Evolutionary conservation across 2,113 vertebrate genomes (phyloP).

Genomic region (Odobenus rosmarus): DNA sequence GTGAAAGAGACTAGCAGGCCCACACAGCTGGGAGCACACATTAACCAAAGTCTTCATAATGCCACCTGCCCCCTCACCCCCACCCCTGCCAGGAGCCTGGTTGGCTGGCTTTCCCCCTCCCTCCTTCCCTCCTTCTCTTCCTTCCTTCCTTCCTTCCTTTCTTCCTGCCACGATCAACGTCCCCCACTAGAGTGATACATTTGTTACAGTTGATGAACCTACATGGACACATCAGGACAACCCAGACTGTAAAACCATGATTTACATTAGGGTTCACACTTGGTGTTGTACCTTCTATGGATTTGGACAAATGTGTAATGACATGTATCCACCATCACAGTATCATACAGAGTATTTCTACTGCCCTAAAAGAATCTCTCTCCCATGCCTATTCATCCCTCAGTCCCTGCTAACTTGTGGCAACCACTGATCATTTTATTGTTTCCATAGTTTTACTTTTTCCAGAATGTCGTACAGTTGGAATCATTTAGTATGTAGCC

Average conservation of each 20-base stretch:
- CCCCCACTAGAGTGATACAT: background rate
- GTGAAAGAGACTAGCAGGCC: background rate
- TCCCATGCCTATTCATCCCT: background rate
- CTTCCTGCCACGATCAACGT: background rate
- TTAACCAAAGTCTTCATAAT: background rate
- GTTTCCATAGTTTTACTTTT: background rate
- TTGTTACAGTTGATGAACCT: background rate
- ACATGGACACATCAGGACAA: rapidly evolving
- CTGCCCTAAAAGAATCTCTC: background rate
- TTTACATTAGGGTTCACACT: background rate
- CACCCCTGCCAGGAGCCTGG: background rate
- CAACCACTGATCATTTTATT: background rate
- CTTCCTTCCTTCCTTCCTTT: background rate
- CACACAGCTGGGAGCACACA: background rate
- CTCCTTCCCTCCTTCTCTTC: no score
- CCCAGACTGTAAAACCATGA: background rate
- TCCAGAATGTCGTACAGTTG: background rate
- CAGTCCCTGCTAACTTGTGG: background rate
- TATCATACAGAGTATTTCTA: background rate
- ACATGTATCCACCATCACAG: background rate
- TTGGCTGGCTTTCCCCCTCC: background rate
- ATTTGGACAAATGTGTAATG: background rate
- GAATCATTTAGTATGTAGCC: background rate
- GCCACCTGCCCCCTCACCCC: rapidly evolving
- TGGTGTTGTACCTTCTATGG: rapidly evolving